Evolutionary conservation across 2,888 invertebrate species (phyloP).

Genomic region (Troilus luridus): DNA sequence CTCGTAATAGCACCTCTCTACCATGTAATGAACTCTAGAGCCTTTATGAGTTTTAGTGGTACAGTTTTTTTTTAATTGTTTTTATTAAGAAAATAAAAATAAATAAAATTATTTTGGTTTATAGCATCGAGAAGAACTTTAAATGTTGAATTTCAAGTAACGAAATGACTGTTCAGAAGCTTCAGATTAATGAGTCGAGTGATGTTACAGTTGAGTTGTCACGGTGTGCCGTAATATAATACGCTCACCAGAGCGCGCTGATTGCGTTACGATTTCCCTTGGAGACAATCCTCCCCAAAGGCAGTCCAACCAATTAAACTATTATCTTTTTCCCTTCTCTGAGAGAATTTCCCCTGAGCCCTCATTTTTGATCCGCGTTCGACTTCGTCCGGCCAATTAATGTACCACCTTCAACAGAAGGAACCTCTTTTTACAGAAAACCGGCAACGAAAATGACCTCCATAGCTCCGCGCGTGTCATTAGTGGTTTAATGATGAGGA

Average conservation of each 20-base stretch:
- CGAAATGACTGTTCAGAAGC: background rate
- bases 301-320: constrained; percentile 27
- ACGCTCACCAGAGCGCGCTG: background rate
- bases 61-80: too few species aligned
- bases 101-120: background rate
- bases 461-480: too few species aligned
- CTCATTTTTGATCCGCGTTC: background rate
- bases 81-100: background rate
- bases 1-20: too few species aligned
- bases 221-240: background rate
- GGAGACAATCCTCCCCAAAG: background rate
- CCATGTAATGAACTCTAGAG: too few species aligned
- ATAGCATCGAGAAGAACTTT: background rate
- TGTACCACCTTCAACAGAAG: background rate
- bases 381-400: constrained; percentile 3
- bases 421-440: background rate
- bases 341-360: background rate
- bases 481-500: background rate
- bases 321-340: constrained; percentile 11
- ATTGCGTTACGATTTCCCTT: constrained; percentile 31
- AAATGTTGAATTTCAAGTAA: background rate
- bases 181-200: constrained; percentile 6
- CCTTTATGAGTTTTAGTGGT: too few species aligned
- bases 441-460: too few species aligned
- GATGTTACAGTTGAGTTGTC: constrained; percentile 23